Percentiles rank a stretch among this genome's conserved stretches.
Evolutionary conservation across 2,113 vertebrate genomes (phyloP).

Genomic region (Istiophorus platypterus): DNA sequence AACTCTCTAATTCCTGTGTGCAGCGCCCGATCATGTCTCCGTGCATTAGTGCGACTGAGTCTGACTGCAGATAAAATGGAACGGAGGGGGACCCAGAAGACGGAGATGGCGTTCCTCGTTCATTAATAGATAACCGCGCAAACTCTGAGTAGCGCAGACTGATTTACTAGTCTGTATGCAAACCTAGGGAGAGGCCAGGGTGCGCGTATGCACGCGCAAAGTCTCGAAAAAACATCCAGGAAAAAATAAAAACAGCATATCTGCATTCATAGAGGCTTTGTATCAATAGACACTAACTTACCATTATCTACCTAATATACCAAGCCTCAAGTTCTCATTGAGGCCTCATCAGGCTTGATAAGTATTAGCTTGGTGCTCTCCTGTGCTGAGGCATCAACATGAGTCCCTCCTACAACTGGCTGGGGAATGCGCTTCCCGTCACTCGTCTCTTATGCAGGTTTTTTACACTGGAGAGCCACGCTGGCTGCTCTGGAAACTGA

Average conservation of each 20-base stretch:
- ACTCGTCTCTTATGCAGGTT: background rate
- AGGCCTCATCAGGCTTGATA: background rate
- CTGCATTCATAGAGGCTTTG: background rate
- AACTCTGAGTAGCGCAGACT: constrained; percentile 3
- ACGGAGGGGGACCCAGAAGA: constrained; percentile 30
- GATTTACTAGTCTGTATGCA: constrained; percentile 4
- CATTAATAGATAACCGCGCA: constrained; percentile 31
- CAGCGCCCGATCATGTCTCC: constrained; percentile 39
- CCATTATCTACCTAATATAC: background rate
- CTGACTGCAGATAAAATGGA: constrained; percentile 57
- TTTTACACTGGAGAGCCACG: background rate
- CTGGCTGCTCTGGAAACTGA: background rate
- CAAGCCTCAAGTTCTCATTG: background rate
- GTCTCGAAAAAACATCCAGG: background rate
- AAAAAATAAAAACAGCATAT: background rate
- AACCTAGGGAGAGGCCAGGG: background rate
- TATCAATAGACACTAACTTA: background rate
- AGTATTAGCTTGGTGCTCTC: background rate
- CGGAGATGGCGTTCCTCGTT: background rate
- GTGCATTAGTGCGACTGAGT: constrained; percentile 47
- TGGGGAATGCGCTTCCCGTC: constrained; percentile 5
- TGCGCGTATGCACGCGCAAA: background rate
- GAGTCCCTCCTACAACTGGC: constrained; percentile 7
- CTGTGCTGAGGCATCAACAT: background rate
- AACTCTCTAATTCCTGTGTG: constrained; percentile 37